Evolutionary conservation across 2,888 invertebrate species (phyloP).

Genomic region (Arrhopalites spinosus): DNA sequence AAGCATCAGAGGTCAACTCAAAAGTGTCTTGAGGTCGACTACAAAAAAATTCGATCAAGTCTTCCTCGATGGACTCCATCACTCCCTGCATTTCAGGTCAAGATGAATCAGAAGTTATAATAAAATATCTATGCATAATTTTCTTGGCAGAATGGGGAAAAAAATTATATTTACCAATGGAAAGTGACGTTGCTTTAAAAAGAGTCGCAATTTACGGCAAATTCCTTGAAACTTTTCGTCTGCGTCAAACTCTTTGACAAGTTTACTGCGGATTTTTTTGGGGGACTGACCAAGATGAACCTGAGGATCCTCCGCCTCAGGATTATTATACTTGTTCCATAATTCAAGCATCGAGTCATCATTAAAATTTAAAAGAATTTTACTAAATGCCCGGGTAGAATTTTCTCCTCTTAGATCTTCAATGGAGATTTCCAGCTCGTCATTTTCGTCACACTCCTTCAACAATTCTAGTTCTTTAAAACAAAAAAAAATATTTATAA

Average conservation of each 20-base stretch:
- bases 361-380: slow-evolving; percentile 32
- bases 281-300: not conserved
- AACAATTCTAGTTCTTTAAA: slow-evolving; percentile 32
- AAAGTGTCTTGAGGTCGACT: slow-evolving; percentile 38
- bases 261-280: not conserved
- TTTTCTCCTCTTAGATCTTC: slow-evolving; percentile 36
- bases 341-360: slow-evolving; percentile 18
- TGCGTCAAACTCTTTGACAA: slow-evolving; percentile 9
- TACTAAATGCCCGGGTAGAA: slow-evolving; percentile 33
- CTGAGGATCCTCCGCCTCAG: not conserved
- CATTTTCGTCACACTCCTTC: slow-evolving; percentile 32
- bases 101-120: slow-evolving; percentile 4
- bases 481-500: not conserved
- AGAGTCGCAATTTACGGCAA: slow-evolving; percentile 42
- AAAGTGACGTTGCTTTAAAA: slow-evolving; percentile 42
- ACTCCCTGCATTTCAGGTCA: slow-evolving; percentile 34
- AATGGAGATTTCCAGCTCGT: slow-evolving; percentile 40
- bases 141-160: too few species aligned
- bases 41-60: slow-evolving; percentile 40
- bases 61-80: slow-evolving; percentile 44
- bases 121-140: too few species aligned
- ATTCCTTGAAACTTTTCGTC: slow-evolving; percentile 44
- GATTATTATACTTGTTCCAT: slow-evolving; percentile 18
- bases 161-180: too few species aligned
- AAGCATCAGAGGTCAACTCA: slow-evolving; percentile 41